Conservation (phyloP, 2,797 vertebrate species). For the Enteromius fasciolatus region DNA sequence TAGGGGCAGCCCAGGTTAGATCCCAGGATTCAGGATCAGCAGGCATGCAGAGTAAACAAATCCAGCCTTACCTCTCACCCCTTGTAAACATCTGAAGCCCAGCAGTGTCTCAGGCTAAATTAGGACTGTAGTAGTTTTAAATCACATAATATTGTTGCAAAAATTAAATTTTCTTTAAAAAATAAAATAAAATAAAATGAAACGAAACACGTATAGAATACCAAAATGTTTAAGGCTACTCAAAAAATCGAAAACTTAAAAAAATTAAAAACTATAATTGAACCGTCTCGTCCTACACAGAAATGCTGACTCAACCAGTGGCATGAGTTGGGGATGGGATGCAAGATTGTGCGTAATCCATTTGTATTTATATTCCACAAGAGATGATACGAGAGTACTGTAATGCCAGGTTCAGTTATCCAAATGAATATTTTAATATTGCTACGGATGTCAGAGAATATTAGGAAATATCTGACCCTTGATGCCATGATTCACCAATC, state of each 20-base stretch:
- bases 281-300: background rate
- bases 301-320: background rate
- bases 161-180: background rate
- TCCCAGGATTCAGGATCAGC: constrained; percentile 44
- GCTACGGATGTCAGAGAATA: background rate
- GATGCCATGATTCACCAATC: background rate
- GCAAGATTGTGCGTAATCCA: background rate
- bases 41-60: constrained; percentile 49
- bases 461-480: background rate
- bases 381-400: background rate
- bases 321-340: background rate
- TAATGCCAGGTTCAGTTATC: background rate
- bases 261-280: background rate
- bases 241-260: background rate
- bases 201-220: background rate
- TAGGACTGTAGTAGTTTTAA: constrained; percentile 3
- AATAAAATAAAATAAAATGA: background rate
- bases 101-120: constrained; percentile 28
- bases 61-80: constrained; percentile 28
- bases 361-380: background rate
- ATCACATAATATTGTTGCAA: background rate
- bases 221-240: background rate
- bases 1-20: constrained; percentile 34
- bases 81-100: constrained; percentile 44
- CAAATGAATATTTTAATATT: background rate